Evolutionary conservation across 2,888 invertebrate genomes (phyloP).

Genomic region (Keiferia lycopersicella): DNA sequence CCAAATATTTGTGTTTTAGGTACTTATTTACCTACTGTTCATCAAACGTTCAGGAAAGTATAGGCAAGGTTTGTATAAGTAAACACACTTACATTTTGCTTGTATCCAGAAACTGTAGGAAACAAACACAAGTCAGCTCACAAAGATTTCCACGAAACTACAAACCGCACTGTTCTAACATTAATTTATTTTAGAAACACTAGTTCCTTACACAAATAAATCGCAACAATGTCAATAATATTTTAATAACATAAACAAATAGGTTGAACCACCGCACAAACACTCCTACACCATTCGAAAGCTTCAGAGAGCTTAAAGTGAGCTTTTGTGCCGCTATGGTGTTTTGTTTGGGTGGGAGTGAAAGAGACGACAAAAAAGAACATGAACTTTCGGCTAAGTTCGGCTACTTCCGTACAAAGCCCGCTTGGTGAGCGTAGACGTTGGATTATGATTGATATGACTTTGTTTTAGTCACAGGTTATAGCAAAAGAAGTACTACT

Average conservation of each 20-base stretch:
- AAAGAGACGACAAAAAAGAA: constrained; percentile 68
- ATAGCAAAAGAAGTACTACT: no score
- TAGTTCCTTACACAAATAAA: constrained; percentile 56
- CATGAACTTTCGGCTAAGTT: constrained; percentile 66
- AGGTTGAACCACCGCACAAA: constrained; percentile 37
- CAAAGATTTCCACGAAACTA: constrained; percentile 16
- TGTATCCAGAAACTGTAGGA: constrained; percentile 12
- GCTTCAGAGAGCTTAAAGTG: constrained; percentile 51
- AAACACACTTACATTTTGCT: constrained; percentile 26
- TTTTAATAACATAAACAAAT: constrained; percentile 59
- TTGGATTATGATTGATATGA: constrained; percentile 44
- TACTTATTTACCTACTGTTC: not conserved
- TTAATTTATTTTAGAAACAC: constrained; percentile 29
- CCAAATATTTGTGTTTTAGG: no score
- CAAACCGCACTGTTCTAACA: constrained; percentile 30
- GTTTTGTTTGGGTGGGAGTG: constrained; percentile 64
- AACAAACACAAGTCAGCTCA: constrained; percentile 12
- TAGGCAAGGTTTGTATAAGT: not conserved
- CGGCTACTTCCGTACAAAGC: constrained; percentile 60
- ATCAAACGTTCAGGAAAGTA: not conserved
- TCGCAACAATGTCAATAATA: constrained; percentile 57
- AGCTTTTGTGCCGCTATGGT: constrained; percentile 43
- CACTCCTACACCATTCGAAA: constrained; percentile 44
- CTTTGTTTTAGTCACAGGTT: no score
- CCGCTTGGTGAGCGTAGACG: constrained; percentile 52